Conservation (phyloP, 1,140 invertebrate genomes). For the Steinernema feltiae region DNA sequence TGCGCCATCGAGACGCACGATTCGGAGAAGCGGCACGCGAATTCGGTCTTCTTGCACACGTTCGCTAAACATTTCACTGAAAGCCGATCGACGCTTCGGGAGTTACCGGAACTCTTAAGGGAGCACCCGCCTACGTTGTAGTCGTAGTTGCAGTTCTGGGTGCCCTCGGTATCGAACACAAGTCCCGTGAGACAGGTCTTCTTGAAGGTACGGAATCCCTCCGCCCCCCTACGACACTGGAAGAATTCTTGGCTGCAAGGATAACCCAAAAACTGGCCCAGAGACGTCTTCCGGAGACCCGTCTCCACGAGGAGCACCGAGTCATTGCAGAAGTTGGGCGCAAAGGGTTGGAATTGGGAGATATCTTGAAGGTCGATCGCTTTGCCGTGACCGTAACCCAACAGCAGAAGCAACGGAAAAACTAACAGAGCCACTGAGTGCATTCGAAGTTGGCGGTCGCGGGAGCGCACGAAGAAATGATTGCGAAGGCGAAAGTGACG, state of each 20-base stretch:
- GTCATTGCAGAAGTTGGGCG: not conserved
- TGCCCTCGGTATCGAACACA: constrained; percentile 51
- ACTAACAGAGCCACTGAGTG: no score
- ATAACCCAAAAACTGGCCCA: constrained; percentile 54
- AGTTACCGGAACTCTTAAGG: constrained; percentile 26
- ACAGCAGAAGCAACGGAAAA: not conserved
- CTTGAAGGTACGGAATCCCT: constrained; percentile 52
- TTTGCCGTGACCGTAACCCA: not conserved
- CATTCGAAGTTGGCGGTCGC: no score
- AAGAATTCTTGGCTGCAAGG: constrained; percentile 53
- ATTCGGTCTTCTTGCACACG: constrained; percentile 43
- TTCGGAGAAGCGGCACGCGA: constrained; percentile 52
- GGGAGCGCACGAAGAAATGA: no score
- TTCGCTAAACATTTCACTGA: constrained; percentile 40
- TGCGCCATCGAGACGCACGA: constrained; percentile 44
- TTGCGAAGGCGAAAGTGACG: no score
- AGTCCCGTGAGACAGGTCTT: constrained; percentile 51
- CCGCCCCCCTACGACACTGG: constrained; percentile 56
- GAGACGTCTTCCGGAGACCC: constrained; percentile 40
- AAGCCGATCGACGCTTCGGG: constrained; percentile 12
- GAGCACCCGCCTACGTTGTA: constrained; percentile 55
- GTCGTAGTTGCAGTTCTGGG: constrained; percentile 57
- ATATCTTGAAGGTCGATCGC: not conserved
- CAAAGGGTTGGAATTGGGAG: not conserved
- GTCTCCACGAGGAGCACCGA: constrained; percentile 27